Conservation (phyloP, 2,888 invertebrate genomes). For the Automeris io region DNA sequence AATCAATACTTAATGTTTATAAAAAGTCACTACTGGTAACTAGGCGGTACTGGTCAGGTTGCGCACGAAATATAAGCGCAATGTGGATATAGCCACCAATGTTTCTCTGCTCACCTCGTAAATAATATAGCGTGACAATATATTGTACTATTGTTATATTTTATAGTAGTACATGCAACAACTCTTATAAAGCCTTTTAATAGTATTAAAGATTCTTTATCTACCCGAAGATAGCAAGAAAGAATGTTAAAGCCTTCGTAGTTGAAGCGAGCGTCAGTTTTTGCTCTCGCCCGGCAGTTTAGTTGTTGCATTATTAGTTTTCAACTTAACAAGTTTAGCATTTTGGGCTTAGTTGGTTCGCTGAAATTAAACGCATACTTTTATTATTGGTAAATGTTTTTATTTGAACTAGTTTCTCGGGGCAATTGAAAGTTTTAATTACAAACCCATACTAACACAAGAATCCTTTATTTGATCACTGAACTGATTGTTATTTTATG, state of each 20-base stretch:
- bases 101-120: no score
- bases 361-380: conserved; percentile 41
- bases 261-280: conserved; percentile 27
- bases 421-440: conserved; percentile 39
- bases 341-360: conserved; percentile 44
- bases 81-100: no score
- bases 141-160: background rate
- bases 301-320: conserved; percentile 67
- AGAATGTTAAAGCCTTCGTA: conserved; percentile 6
- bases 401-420: conserved; percentile 27
- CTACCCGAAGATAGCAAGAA: background rate
- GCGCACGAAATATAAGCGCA: no score
- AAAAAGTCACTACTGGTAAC: no score
- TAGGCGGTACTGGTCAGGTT: no score
- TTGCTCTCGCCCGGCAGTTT: conserved; percentile 43
- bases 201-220: no score
- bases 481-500: conserved; percentile 7
- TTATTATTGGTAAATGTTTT: conserved; percentile 37
- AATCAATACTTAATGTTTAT: no score
- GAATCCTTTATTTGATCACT: conserved; percentile 23
- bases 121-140: no score
- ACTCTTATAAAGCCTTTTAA: background rate
- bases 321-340: conserved; percentile 52
- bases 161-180: background rate
- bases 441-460: conserved; percentile 20